Evolutionary conservation across 2,797 vertebrate genomes (phyloP), one percentile per base, ranked within the genome.

Genomic region (Falco naumanni): DNA sequence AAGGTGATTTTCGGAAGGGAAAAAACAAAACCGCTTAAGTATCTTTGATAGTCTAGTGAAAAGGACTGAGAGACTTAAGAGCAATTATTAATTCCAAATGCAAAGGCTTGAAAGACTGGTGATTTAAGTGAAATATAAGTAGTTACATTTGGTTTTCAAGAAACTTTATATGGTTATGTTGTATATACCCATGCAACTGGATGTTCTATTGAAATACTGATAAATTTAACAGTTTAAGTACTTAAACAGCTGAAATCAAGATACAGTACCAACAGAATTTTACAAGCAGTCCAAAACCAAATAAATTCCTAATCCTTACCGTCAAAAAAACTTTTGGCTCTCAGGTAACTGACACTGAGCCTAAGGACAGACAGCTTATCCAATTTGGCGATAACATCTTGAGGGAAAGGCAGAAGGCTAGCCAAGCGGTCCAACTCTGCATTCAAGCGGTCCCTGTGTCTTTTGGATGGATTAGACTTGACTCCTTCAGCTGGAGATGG

Each of bases 331-430:
- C 98, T 98, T 97, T 99, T 99, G 92, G 98, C 98, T 97, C 98
- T 97, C 82, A 99, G 98, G 97, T 98, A 99, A 93, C 98, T 98
- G 97, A 99, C 99, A 4, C 98, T 98, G 77, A 99, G 98, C 91
- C 98, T 97, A 22, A 99, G 98, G 76, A 99, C 98, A 12, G 99
- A 99, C 24, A 99, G 98, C 93, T 99, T 99, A 97, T 99, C 99
- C 97, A 99, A 79, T 91, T 98, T 99, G 95, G 98, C 97, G 71
- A 99, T 98, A 80, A 99, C 98, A 84, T 99, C 99, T 88, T 98
- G 98, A 37, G 98, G 97, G 84, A 99, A 99, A 60, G 99, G 99
- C 80, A 99, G 97, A 53, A 99, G 98, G 95, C 97, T 98, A 14
- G 98, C 98, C 97, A 99, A 95, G 59, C 98, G 98, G 94, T 99